Evolutionary conservation across 1,140 invertebrate species (phyloP), one percentile per base, ranked within the genome.

Genomic region (Andricus grossulariae): DNA sequence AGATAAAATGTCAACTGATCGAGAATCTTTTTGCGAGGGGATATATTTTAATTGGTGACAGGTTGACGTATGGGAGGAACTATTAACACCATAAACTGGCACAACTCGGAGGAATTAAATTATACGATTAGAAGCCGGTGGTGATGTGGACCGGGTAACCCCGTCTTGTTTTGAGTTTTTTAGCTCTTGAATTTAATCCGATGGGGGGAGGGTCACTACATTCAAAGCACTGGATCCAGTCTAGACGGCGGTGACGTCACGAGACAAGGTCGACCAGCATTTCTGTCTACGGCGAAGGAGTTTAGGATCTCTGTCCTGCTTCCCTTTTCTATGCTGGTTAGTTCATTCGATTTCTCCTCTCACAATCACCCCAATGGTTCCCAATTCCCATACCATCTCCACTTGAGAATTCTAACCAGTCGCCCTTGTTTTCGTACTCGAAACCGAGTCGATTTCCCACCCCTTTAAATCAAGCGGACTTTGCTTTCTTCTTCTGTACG

Each of bases 181-280:
- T 82, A 78, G 50, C 76, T 84, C 78, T 84, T 77, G 81, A 85
- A 85, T 85, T 85, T 84, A 84, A 85, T 85, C 83, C 83, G 49
- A 82, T 83, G 82, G 78, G 78, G 78, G 78, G 81, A 85, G 78
- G 82, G 81, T 79, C 75, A 82, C 81, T 51, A 57, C 25, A 82
- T 84, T 80, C 77, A 86, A 85, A 82, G 83, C 84, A 73, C 80
- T 83, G 57, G 84, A 80, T 79, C 81, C 78, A 82, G 86, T 87
- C 86, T 87, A 87, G 86, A 87, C 86, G 77, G 82, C 50, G 72
- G 76, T 86, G 84, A 86, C 83, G 85, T 86, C 83, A 86, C 76
- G 79, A 84, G 84, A 83, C 86, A 88, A 88, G 86, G 86, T 88
- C 85, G 85, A 83, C 76, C 71, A 78, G 79, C 74, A 84, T 80